Conservation (phyloP, 2,113 vertebrate genomes). For the Turnix velox region DNA sequence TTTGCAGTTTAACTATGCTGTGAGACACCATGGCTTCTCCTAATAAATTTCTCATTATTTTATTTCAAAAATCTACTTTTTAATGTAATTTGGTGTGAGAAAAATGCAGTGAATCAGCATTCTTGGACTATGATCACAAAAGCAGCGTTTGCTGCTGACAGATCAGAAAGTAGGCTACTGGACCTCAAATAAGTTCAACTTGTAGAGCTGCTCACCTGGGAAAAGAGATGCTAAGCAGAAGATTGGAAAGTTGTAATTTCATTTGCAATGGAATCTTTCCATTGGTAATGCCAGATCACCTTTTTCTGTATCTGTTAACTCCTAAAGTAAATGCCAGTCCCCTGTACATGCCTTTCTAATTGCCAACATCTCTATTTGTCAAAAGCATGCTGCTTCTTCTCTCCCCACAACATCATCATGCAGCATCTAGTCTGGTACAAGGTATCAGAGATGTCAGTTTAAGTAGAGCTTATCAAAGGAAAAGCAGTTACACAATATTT, state of each 20-base stretch:
- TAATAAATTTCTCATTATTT: no score
- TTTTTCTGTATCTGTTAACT: neutral
- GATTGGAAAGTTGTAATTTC: neutral
- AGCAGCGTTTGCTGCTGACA: neutral
- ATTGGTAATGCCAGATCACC: neutral
- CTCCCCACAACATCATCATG: neutral
- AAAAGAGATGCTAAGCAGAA: neutral
- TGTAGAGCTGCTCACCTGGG: neutral
- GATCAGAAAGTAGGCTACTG: neutral
- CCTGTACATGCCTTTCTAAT: neutral
- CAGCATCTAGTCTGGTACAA: neutral
- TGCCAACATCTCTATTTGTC: neutral
- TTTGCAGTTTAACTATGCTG: neutral
- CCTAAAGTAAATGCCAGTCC: neutral
- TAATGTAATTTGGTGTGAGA: constrained; percentile 13
- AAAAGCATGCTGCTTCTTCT: neutral
- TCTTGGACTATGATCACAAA: neutral
- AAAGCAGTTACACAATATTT: neutral
- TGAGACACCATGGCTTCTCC: neutral
- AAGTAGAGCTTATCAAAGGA: neutral
- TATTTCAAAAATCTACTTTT: constrained; percentile 34
- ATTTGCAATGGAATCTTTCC: neutral
- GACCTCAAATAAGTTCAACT: neutral
- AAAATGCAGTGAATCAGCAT: constrained; percentile 46
- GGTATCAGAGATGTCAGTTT: neutral